Evolutionary conservation across 2,797 vertebrate species (phyloP).

Genomic region (Odontamblyopus rebecca): DNA sequence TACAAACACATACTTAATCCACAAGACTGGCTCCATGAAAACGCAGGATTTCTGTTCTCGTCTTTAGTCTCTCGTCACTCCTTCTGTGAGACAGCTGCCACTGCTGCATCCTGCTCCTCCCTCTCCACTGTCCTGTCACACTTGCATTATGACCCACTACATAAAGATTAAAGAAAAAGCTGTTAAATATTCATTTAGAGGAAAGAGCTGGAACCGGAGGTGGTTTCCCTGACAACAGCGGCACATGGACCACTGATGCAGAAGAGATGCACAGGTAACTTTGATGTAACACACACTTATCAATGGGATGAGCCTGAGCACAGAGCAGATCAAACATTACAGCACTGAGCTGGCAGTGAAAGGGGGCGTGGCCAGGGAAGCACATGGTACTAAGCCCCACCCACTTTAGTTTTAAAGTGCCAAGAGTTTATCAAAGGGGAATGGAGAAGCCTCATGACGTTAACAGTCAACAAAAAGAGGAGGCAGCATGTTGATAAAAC

Average conservation of each 20-base stretch:
- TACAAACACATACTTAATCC: constrained; percentile 70
- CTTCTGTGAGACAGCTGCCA: constrained; percentile 28
- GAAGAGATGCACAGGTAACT: constrained; percentile 21
- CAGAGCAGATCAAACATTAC: constrained; percentile 47
- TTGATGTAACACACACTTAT: constrained; percentile 16
- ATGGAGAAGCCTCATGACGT: constrained; percentile 7
- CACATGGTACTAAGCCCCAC: constrained; percentile 52
- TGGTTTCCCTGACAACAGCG: constrained; percentile 87
- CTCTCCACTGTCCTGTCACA: constrained; percentile 42
- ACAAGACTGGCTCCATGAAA: constrained; percentile 59
- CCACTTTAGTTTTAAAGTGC: constrained; percentile 58
- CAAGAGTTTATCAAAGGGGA: constrained; percentile 23
- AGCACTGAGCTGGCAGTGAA: constrained; percentile 28
- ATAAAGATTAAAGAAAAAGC: constrained; percentile 21
- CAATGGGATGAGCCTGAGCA: constrained; percentile 12
- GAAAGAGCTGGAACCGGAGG: constrained; percentile 72
- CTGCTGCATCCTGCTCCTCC: constrained; percentile 25
- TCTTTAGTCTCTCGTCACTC: constrained; percentile 29
- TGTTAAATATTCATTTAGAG: constrained; percentile 78
- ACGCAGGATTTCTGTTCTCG: constrained; percentile 32
- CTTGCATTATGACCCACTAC: constrained; percentile 23
- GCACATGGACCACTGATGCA: constrained; percentile 48
- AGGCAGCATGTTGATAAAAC: background rate
- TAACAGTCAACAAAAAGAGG: background rate
- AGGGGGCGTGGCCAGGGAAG: constrained; percentile 46